These are phyloP conservation scores for Telenomus remus DNA, from an alignment of 1,140 invertebrate species.

Conservation along the genomic window DNA sequence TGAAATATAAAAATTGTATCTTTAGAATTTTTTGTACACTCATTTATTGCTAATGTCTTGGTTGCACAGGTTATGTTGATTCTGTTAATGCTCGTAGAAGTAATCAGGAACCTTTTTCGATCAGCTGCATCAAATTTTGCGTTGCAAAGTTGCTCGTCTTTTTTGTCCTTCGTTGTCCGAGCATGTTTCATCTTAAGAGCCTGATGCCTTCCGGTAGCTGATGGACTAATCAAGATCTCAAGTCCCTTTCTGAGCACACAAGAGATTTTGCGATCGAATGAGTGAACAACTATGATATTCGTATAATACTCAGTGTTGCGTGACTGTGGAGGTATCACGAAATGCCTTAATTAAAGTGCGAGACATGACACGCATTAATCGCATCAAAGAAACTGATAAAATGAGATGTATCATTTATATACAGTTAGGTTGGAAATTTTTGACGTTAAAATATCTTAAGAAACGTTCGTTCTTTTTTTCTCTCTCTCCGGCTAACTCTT, in stretches of 20 bases:
- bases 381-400: conserved; percentile 57
- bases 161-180: conserved; percentile 37
- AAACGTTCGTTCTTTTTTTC: conserved; percentile 23
- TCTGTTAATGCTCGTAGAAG: no score
- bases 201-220: conserved; percentile 71
- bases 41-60: no score
- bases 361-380: conserved; percentile 56
- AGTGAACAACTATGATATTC: conserved; percentile 60
- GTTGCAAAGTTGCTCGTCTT: conserved; percentile 38
- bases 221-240: conserved; percentile 73
- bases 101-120: conserved; percentile 7
- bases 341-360: conserved; percentile 58
- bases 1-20: no score
- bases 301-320: conserved; percentile 61
- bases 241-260: conserved; percentile 66
- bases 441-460: conserved; percentile 53
- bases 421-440: conserved; percentile 53
- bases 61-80: no score
- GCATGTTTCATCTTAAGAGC: conserved; percentile 67
- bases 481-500: no score
- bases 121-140: conserved; percentile 2
- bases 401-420: conserved; percentile 58
- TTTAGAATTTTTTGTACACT: no score
- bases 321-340: conserved; percentile 56
- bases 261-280: conserved; percentile 62